A percentile compares a stretch with the other conserved stretches of the same genome.
Conservation (phyloP, 2,797 vertebrate genomes). For the Muraenolepis orangiensis region DNA sequence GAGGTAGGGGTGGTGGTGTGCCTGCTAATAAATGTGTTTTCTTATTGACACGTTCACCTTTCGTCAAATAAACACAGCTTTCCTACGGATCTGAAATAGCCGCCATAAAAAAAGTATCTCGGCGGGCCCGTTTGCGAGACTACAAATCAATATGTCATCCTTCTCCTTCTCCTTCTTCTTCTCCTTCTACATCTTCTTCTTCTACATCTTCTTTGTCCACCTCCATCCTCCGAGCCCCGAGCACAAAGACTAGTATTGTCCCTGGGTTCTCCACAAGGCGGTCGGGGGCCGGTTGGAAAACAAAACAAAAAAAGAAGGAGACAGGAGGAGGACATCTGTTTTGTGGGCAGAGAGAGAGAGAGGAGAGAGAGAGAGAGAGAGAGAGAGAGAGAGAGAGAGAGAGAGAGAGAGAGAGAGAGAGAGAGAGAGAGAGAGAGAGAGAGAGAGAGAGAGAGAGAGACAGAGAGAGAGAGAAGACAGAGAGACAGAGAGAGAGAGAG, state of each 20-base stretch:
- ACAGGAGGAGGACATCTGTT: slow-evolving; percentile 19
- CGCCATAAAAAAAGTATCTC: slow-evolving; percentile 52
- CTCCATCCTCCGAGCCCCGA: not conserved
- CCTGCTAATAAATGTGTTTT: slow-evolving; percentile 54
- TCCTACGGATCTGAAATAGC: slow-evolving; percentile 47
- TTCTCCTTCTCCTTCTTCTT: not conserved
- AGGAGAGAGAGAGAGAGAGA: too few relatives aligned
- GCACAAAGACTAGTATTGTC: slow-evolving; percentile 20
- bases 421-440: too few relatives aligned
- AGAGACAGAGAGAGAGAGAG: too few relatives aligned
- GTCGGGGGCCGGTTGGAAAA: slow-evolving; percentile 4
- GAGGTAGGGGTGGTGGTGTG: slow-evolving; percentile 34
- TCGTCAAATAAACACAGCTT: slow-evolving; percentile 55
- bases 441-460: too few relatives aligned
- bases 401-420: too few relatives aligned
- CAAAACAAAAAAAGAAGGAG: not conserved
- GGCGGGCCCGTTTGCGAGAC: slow-evolving; percentile 32
- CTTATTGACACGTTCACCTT: slow-evolving; percentile 47
- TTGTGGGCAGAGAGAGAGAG: slow-evolving; percentile 11
- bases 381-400: too few relatives aligned
- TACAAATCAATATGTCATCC: slow-evolving; percentile 37
- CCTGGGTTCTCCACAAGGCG: slow-evolving; percentile 7
- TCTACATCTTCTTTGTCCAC: not conserved
- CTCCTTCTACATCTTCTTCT: not conserved
- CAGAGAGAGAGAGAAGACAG: too few relatives aligned